Conservation (phyloP, 2,113 vertebrate species). For the Rhabdomys dilectus region DNA sequence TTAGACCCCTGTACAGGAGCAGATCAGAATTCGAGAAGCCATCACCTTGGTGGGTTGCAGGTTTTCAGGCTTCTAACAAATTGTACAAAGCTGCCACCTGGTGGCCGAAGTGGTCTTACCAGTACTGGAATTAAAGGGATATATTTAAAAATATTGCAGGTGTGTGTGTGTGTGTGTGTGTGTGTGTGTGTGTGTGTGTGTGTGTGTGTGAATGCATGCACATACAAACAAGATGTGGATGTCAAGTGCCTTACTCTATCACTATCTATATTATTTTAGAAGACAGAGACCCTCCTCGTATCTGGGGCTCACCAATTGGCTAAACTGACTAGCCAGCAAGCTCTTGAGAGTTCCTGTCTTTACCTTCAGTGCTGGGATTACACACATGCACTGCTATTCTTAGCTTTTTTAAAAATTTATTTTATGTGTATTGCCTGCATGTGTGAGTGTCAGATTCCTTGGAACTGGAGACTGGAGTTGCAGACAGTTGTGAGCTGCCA, state of each 20-base stretch:
- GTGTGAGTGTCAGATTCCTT: too few species aligned
- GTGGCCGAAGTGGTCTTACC: background rate
- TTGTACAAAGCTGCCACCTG: background rate
- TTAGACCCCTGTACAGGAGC: background rate
- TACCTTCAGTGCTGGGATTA: background rate
- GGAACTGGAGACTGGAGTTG: too few species aligned
- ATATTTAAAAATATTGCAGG: background rate
- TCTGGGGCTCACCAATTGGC: background rate
- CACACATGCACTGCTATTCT: too few species aligned
- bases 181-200: background rate
- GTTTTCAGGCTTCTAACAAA: background rate
- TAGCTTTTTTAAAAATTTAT: background rate
- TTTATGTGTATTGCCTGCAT: too few species aligned
- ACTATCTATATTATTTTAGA: background rate
- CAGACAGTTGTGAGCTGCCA: too few species aligned
- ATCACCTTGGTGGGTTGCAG: background rate
- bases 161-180: background rate
- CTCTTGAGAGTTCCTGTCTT: background rate
- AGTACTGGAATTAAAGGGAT: background rate
- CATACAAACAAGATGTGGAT: background rate
- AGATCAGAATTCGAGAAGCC: background rate
- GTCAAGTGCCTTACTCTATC: background rate
- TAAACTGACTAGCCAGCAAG: background rate
- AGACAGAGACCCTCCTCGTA: background rate
- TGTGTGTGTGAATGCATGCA: background rate